phyloP scores from a whole-genome alignment of 2,888 invertebrate species.

The Machimus atricapillus region DNA sequence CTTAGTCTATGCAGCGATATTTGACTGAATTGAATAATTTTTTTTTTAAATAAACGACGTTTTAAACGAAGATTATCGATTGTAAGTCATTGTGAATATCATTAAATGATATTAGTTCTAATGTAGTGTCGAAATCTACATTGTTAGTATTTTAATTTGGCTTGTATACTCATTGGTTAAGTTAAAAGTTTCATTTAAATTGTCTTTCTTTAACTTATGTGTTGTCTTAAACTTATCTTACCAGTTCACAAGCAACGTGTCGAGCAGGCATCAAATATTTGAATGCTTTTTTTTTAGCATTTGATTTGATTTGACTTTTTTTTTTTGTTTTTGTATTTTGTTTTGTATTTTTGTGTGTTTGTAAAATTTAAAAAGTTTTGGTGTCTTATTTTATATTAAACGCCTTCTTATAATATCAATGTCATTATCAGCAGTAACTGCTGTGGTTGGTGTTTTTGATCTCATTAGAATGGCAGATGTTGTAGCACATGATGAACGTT shows the following conservation, averaged over 20 bases:
- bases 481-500: slow-evolving; percentile 44
- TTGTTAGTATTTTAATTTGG: background rate
- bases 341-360: slow-evolving; percentile 17
- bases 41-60: background rate
- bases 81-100: background rate
- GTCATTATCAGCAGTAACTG: slow-evolving; percentile 21
- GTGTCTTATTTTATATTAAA: slow-evolving; percentile 32
- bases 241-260: slow-evolving; percentile 33
- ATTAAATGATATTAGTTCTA: background rate
- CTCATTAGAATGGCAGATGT: slow-evolving; percentile 42
- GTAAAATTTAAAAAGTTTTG: slow-evolving; percentile 12
- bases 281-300: background rate
- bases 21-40: background rate
- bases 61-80: background rate
- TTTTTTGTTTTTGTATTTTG: background rate
- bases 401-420: slow-evolving; percentile 41
- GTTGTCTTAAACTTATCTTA: slow-evolving; percentile 30
- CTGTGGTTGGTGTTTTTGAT: slow-evolving; percentile 38
- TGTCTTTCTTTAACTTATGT: background rate
- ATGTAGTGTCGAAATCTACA: background rate
- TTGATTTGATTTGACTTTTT: background rate
- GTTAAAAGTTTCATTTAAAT: background rate
- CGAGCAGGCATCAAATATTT: slow-evolving; percentile 16
- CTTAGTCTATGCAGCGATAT: background rate
- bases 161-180: background rate